These are phyloP conservation scores for Drosophila pseudoobscura DNA, from an alignment of 1,140 invertebrate species.

Conservation along the genomic window DNA sequence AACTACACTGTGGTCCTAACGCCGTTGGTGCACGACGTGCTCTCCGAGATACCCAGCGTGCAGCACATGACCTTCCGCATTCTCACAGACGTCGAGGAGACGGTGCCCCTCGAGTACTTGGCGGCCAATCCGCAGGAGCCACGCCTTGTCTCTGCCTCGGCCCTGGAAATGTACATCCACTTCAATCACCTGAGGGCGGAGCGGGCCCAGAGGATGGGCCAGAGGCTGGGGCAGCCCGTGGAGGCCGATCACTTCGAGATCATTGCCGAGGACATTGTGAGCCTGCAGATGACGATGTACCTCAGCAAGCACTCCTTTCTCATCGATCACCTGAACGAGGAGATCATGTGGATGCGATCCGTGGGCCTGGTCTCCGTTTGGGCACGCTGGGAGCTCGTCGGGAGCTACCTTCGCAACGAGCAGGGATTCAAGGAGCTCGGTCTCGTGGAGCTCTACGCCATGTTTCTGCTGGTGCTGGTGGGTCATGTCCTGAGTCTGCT, in stretches of 20 bases:
- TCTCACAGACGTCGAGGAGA: not conserved
- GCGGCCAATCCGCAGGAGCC: constrained; percentile 6
- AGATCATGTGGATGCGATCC: constrained; percentile 69
- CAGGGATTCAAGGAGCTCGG: constrained; percentile 38
- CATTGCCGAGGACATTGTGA: constrained; percentile 57
- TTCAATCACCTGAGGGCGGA: constrained; percentile 43
- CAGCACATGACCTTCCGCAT: constrained; percentile 51
- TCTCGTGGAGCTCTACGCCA: constrained; percentile 41
- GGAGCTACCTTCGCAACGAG: constrained; percentile 5
- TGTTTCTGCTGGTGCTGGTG: constrained; percentile 40
- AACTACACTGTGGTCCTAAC: constrained; percentile 60
- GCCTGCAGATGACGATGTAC: constrained; percentile 69
- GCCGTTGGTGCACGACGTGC: constrained; percentile 18
- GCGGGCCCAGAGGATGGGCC: not conserved
- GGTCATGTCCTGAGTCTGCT: constrained; percentile 35
- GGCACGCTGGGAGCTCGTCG: constrained; percentile 53
- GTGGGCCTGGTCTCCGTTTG: constrained; percentile 54
- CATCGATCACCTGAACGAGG: constrained; percentile 62
- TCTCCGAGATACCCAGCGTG: constrained; percentile 48
- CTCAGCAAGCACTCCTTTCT: constrained; percentile 67
- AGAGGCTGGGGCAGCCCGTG: not conserved
- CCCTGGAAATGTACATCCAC: constrained; percentile 42
- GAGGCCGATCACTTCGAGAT: constrained; percentile 27
- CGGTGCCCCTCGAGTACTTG: constrained; percentile 22
- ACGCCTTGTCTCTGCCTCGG: constrained; percentile 36